Conservation (phyloP, 2,797 vertebrate species). For the Crocodylus rhombifer region DNA sequence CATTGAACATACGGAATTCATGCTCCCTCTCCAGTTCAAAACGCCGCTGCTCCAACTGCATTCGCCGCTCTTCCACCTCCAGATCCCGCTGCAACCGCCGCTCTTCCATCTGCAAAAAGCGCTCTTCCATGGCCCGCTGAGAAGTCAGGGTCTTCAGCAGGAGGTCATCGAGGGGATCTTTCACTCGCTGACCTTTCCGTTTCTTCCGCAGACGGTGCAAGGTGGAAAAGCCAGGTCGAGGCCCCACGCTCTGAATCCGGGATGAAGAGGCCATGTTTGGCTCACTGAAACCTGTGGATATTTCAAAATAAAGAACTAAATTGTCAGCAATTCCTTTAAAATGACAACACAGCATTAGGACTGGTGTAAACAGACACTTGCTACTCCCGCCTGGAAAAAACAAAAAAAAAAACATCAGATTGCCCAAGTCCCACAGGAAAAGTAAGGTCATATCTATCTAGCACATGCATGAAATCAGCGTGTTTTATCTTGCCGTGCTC, state of each 20-base stretch:
- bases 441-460: not conserved
- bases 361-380: fast-evolving
- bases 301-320: not conserved
- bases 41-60: constrained; percentile 86
- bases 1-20: constrained; percentile 85
- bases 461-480: fast-evolving
- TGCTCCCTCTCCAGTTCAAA: constrained; percentile 87
- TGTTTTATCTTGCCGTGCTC: not conserved
- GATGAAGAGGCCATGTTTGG: constrained; percentile 79
- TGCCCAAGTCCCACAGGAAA: not conserved
- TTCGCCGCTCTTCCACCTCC: constrained; percentile 85
- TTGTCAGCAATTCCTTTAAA: fast-evolving
- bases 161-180: constrained; percentile 78
- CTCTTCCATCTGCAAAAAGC: constrained; percentile 86
- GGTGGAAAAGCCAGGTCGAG: constrained; percentile 78
- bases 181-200: constrained; percentile 75
- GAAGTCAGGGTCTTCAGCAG: constrained; percentile 80
- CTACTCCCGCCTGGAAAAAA: not conserved
- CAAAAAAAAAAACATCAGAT: not conserved
- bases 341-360: not conserved
- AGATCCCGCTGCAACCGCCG: constrained; percentile 83
- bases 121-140: constrained; percentile 77
- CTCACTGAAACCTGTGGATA: constrained; percentile 85
- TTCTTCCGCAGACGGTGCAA: constrained; percentile 83
- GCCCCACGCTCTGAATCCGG: constrained; percentile 69